Evolutionary conservation across 2,888 invertebrate genomes (phyloP), one percentile per base, ranked within the genome.

Genomic region (Teinopalpus imperialis): DNA sequence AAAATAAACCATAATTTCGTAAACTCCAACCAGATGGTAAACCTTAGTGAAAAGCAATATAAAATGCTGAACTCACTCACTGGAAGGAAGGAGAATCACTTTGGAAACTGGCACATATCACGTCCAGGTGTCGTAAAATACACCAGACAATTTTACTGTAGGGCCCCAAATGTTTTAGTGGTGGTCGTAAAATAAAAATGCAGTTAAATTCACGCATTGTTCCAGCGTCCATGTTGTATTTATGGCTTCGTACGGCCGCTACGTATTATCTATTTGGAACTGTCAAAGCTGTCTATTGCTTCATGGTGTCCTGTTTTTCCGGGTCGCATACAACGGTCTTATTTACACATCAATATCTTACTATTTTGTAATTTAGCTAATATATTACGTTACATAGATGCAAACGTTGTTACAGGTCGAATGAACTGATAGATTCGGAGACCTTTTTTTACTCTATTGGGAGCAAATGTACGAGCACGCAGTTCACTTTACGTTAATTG

Each of bases 141-240:
- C 63, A 58, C 64, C 68, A 72, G 73, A 70, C 77, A 71, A 74
- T 82, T 85, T 83, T 82, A 85, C 72, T 73, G 74, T 68, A 54
- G 68, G 72, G 66, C 67, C 74, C 72, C 61, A 77, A 82, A 80
- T 74, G 80, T 77, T 85, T 81, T 83, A 82, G 74, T 72, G 77
- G 56, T 54, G 40, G 55, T 78, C 81, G 79, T 86, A 81, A 86
- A 86, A 81, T 80, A 74, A 81, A 75, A 82, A 71, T 62, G 72
- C 59, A 72, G 79, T 83, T 76, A 85, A 83, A 79, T 75, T 77
- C 75, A 74, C 75, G 76, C 78, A 77, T 80, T 81, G 80, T 80
- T 61, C 66, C 60, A 51, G 51, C 57, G 57, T 66, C 63, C 66
- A 66, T 68, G 69, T 66, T 74, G 61, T 69, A 74, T 80, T 78